Evolutionary conservation across 2,797 vertebrate species (phyloP).

Genomic region (Labroides dimidiatus): DNA sequence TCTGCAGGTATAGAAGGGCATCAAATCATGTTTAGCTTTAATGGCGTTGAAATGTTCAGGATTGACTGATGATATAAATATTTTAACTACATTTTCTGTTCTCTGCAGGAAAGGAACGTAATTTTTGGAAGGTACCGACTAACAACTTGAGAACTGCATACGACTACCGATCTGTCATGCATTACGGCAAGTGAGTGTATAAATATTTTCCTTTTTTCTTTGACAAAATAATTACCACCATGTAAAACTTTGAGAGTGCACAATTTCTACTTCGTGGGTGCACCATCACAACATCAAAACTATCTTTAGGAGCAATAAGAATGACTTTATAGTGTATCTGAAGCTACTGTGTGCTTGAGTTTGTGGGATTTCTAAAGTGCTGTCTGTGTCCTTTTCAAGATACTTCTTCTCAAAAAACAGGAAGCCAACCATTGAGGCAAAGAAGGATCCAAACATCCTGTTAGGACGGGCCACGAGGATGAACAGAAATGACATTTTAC

Average conservation of each 20-base stretch:
- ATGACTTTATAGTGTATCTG: not conserved
- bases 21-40: too few relatives aligned
- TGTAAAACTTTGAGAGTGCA: too few relatives aligned
- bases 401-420: conserved; percentile 51
- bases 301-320: too few relatives aligned
- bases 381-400: conserved; percentile 18
- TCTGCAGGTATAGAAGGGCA: too few relatives aligned
- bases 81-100: not conserved
- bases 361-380: not conserved
- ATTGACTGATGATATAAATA: not conserved
- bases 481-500: conserved; percentile 36
- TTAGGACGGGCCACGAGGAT: not conserved
- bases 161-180: conserved; percentile 70
- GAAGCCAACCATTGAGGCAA: conserved; percentile 41
- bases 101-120: not conserved
- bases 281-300: too few relatives aligned
- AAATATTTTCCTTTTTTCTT: too few relatives aligned
- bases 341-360: too few relatives aligned
- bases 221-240: too few relatives aligned
- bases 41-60: too few relatives aligned
- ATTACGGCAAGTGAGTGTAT: conserved; percentile 60
- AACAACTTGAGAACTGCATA: conserved; percentile 67
- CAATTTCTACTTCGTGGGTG: too few relatives aligned
- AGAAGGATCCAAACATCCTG: rapidly evolving
- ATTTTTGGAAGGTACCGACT: conserved; percentile 37